Conservation (phyloP, 1,140 invertebrate genomes). For the Drosophila pachea region DNA sequence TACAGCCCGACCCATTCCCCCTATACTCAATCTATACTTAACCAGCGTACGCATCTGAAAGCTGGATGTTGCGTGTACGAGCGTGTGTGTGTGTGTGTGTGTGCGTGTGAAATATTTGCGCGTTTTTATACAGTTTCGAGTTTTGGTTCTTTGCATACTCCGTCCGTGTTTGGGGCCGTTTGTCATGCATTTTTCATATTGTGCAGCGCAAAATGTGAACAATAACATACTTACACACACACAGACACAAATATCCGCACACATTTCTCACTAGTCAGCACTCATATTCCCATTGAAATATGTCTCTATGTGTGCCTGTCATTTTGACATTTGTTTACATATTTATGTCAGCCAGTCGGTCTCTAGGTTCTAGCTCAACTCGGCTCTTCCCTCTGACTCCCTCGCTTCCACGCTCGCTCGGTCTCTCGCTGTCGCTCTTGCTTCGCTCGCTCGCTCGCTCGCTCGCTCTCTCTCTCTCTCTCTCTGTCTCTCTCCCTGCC, state of each 20-base stretch:
- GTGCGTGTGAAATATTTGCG: slow-evolving; percentile 60
- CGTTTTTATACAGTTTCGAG: slow-evolving; percentile 61
- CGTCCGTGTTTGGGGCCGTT: slow-evolving; percentile 59
- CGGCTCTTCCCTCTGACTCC: slow-evolving; percentile 30
- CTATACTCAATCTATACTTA: background rate
- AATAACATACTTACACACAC: slow-evolving; percentile 58
- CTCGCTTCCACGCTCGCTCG: slow-evolving; percentile 36
- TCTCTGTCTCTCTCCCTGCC: slow-evolving; percentile 6
- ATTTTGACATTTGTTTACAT: slow-evolving; percentile 78
- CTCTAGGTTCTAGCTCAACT: slow-evolving; percentile 35
- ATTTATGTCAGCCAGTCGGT: slow-evolving; percentile 74
- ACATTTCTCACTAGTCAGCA: slow-evolving; percentile 25
- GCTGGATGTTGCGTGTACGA: slow-evolving; percentile 40
- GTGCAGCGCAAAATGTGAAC: slow-evolving; percentile 63
- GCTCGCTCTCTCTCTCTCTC: slow-evolving; percentile 11
- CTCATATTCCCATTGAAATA: slow-evolving; percentile 48
- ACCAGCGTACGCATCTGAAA: slow-evolving; percentile 56
- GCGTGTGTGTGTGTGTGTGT: slow-evolving; percentile 15
- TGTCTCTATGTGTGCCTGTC: slow-evolving; percentile 44
- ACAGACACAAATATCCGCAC: background rate
- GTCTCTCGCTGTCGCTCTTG: slow-evolving; percentile 42
- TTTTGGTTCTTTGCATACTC: slow-evolving; percentile 55
- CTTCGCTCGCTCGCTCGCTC: slow-evolving; percentile 8
- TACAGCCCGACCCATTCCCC: slow-evolving; percentile 1
- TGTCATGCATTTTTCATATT: slow-evolving; percentile 74